Evolutionary conservation across 2,888 invertebrate genomes (phyloP).

Genomic region (Cephus runcator): DNA sequence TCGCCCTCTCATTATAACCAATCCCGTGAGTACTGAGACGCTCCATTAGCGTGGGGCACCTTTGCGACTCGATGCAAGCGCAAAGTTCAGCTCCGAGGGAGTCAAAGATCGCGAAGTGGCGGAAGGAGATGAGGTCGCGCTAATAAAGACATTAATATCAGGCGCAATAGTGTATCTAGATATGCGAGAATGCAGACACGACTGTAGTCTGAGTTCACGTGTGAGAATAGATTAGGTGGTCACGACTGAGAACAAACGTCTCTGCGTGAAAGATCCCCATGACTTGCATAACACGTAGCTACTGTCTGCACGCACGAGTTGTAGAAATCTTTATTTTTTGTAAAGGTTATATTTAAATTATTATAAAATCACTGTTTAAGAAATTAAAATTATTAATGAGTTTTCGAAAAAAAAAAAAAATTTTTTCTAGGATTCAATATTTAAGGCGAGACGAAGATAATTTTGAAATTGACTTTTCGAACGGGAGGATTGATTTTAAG

Average conservation of each 20-base stretch:
- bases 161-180: conserved; percentile 31
- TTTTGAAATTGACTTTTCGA: background rate
- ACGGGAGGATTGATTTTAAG: background rate
- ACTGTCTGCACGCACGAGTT: background rate
- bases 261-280: conserved; percentile 50
- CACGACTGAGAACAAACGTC: conserved; percentile 48
- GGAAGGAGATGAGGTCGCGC: conserved; percentile 35
- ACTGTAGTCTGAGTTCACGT: conserved; percentile 30
- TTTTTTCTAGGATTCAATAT: background rate
- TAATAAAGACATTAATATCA: conserved; percentile 65
- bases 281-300: conserved; percentile 26
- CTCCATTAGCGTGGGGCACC: background rate
- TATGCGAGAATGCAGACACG: background rate
- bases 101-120: background rate
- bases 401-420: background rate
- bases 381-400: background rate
- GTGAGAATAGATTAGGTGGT: conserved; percentile 54
- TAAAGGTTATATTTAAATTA: background rate
- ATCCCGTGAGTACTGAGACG: background rate
- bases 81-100: background rate
- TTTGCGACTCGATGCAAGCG: background rate
- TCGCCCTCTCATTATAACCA: background rate
- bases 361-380: background rate
- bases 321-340: background rate
- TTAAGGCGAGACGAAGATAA: background rate